Evolutionary conservation across 1,140 invertebrate genomes (phyloP), one percentile per base, ranked within the genome.

Genomic region (Scaptodrosophila lebanonensis): DNA sequence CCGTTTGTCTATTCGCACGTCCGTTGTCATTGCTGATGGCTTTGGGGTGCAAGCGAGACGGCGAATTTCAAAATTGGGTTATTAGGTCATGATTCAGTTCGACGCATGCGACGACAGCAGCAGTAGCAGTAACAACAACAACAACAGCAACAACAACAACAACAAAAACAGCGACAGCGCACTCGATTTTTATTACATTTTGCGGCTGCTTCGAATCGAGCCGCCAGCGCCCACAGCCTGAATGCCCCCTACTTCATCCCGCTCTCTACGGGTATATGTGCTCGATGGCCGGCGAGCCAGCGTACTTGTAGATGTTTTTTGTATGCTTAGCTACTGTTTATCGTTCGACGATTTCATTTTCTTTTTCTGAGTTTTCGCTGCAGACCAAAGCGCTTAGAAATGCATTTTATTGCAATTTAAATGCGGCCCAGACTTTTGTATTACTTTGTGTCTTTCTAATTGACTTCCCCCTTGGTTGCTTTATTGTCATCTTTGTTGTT

Each of bases 71-170:
- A 82, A 79, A 82, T 79, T 79, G 42, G 75, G 75, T 79, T 79
- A 79, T 75, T 79, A 76, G 75, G 75, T 79, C 75, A 79, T 79
- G 75, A 79, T 79, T 79, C 75, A 79, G 75, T 79, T 79, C 66
- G 75, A 82, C 71, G 75, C 73, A 82, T 48, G 60, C 50, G 45
- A 60, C 63, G 45, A 33, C 39, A 54, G 49, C 29, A 7, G 11
- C 52, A 27, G 11, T 33, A 29, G 8, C 58, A 43, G 27, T 61
- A 73, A 76, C 67, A 60, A 68, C 68, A 64, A 40, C 60, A 69
- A 53, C 52, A 29, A 39, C 39, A 62, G 40, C 36, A 44, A 51
- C 52, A 27, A 9, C 33, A 29, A 6, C 58, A 43, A 20, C 65
- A 73, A 76, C 67, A 60, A 68, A 68, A 64, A 40, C 60, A 69